phyloP scores from a whole-genome alignment of 2,888 invertebrate genomes.

The Matsumyia berberina region DNA sequence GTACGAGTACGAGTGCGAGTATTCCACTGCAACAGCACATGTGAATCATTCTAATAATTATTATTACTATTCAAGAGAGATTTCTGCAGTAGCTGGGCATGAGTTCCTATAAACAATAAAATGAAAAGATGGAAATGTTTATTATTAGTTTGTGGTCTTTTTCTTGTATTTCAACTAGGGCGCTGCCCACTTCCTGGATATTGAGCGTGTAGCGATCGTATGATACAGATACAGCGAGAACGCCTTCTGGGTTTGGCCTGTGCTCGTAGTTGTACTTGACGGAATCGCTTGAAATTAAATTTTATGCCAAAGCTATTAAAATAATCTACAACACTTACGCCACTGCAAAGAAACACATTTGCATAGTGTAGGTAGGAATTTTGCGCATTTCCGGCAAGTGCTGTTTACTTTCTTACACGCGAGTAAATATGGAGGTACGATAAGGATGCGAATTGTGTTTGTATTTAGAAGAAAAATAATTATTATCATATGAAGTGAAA shows the following conservation, averaged over 20 bases:
- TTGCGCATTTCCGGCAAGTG: constrained; percentile 17
- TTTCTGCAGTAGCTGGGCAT: constrained; percentile 54
- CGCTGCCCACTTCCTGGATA: constrained; percentile 69
- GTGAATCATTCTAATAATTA: constrained; percentile 73
- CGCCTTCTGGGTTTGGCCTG: not conserved
- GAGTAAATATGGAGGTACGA: too few relatives aligned
- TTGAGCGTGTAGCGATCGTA: constrained; percentile 8
- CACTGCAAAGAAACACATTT: constrained; percentile 29
- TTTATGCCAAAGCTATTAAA: constrained; percentile 48
- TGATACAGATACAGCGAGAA: constrained; percentile 6
- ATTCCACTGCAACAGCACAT: constrained; percentile 62
- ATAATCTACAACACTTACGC: constrained; percentile 33
- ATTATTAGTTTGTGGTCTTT: constrained; percentile 69
- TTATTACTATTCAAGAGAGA: constrained; percentile 56
- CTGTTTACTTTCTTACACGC: not conserved
- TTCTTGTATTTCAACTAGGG: constrained; percentile 53
- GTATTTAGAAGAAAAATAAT: too few relatives aligned
- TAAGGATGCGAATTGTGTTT: not conserved
- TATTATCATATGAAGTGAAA: too few relatives aligned
- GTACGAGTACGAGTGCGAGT: constrained; percentile 27
- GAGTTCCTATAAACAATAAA: constrained; percentile 73
- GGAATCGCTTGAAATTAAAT: constrained; percentile 42
- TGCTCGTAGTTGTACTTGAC: not conserved
- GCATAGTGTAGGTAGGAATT: constrained; percentile 3
- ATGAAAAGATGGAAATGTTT: constrained; percentile 70